Conservation (phyloP, 2,113 vertebrate genomes). For the Nanorana parkeri region DNA sequence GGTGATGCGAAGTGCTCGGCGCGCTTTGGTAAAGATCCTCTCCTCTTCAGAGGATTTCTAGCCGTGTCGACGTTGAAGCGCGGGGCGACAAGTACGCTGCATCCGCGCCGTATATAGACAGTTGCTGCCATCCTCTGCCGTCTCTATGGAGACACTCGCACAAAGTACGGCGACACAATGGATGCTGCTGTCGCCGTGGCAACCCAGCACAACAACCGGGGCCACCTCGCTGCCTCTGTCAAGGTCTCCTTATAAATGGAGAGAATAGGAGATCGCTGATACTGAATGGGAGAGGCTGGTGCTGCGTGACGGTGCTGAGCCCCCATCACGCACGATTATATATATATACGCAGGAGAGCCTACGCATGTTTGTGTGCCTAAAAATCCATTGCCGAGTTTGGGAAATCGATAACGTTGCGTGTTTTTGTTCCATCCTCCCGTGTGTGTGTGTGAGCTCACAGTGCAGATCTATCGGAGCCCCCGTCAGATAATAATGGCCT, state of each 20-base stretch:
- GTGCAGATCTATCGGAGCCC: no score
- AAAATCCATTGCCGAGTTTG: no score
- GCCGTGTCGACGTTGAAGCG: no score
- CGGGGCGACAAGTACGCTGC: background rate
- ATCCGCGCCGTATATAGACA: conserved; percentile 7
- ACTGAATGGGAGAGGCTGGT: background rate
- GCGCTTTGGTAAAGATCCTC: no score
- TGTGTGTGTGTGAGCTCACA: no score
- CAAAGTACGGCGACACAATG: conserved; percentile 49
- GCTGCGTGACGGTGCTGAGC: conserved; percentile 13
- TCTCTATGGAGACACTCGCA: conserved; percentile 54
- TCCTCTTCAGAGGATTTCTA: no score
- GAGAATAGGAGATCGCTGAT: conserved; percentile 33
- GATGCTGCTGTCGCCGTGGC: conserved; percentile 48
- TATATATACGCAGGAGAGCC: background rate
- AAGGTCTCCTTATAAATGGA: conserved; percentile 38
- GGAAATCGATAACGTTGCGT: no score
- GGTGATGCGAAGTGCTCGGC: no score
- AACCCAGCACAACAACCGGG: conserved; percentile 43
- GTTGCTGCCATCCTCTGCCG: conserved; percentile 9
- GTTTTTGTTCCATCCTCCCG: no score
- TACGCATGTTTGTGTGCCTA: no score
- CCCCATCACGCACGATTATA: background rate
- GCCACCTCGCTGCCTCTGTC: conserved; percentile 11
- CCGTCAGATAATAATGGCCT: no score